Conservation (phyloP, 2,797 vertebrate genomes). For the Rhinella marina region DNA sequence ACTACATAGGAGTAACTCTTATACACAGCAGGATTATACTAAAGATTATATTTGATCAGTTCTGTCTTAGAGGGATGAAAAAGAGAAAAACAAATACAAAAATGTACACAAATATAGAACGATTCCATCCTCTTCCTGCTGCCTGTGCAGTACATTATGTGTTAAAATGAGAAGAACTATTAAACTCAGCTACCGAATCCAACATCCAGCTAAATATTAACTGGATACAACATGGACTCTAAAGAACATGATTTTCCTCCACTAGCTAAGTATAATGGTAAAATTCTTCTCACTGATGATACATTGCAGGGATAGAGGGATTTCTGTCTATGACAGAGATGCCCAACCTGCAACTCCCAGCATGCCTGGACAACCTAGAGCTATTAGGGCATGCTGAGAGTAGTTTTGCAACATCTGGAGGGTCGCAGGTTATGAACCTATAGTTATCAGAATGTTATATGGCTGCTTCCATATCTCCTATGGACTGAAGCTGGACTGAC, state of each 20-base stretch:
- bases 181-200: neutral
- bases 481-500: no score
- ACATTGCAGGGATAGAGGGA: neutral
- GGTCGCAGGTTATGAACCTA: no score
- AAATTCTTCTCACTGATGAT: neutral
- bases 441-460: neutral
- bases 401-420: no score
- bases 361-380: no score
- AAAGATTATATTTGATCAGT: neutral
- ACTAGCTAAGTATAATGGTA: neutral
- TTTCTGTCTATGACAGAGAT: no score
- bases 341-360: no score
- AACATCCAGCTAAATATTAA: slow-evolving; percentile 50
- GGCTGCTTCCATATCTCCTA: neutral
- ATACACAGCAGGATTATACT: neutral
- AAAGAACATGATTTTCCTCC: slow-evolving; percentile 14
- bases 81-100: no score
- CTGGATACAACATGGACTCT: slow-evolving; percentile 25
- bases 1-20: neutral
- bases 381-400: no score
- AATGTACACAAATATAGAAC: no score
- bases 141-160: neutral
- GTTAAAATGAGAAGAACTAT: slow-evolving; percentile 26
- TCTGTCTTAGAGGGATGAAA: neutral
- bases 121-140: no score